Evolutionary conservation across 2,113 vertebrate genomes (phyloP).

Genomic region (Mixornis gularis): DNA sequence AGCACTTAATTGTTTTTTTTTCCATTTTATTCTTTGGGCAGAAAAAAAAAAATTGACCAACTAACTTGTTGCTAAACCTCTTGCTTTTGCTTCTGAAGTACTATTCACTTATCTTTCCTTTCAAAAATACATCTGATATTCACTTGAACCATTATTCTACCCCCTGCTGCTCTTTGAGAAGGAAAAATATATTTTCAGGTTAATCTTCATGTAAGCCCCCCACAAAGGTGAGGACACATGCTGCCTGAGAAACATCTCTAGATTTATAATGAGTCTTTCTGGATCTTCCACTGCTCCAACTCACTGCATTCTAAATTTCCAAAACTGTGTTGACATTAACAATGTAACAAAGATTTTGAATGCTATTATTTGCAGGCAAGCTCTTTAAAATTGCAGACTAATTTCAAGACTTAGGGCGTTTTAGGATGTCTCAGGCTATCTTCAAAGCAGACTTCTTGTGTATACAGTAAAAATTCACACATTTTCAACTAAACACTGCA

Average conservation of each 20-base stretch:
- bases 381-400: background rate
- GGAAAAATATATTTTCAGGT: background rate
- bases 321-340: background rate
- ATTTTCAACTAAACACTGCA: background rate
- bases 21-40: background rate
- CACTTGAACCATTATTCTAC: background rate
- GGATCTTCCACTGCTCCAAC: background rate
- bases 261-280: background rate
- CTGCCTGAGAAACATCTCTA: background rate
- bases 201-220: background rate
- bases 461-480: background rate
- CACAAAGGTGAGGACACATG: background rate
- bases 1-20: background rate
- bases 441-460: background rate
- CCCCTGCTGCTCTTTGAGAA: background rate
- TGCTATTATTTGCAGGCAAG: background rate
- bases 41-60: background rate
- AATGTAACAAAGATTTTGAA: background rate
- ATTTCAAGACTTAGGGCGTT: background rate
- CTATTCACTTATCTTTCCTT: background rate
- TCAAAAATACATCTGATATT: background rate
- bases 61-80: background rate
- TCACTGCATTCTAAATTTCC: background rate
- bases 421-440: no score
- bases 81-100: background rate